A percentile compares a stretch with the other conserved stretches of the same genome.
Conservation (phyloP, 2,888 invertebrate species). For the Microctonus brassicae region DNA sequence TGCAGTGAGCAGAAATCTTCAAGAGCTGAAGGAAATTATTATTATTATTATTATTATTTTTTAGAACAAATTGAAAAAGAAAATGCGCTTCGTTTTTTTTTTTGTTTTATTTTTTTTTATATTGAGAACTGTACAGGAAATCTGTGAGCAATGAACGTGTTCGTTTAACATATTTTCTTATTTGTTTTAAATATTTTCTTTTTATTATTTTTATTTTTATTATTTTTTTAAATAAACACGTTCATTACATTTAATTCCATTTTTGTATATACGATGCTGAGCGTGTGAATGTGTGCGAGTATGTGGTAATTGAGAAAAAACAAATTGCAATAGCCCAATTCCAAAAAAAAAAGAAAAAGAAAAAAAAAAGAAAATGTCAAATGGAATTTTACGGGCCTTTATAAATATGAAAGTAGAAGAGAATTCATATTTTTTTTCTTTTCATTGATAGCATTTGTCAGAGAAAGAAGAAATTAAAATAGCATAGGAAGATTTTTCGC, state of each 20-base stretch:
- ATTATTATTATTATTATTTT: neutral
- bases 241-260: neutral
- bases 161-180: neutral
- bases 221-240: neutral
- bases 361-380: no score
- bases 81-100: neutral
- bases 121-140: neutral
- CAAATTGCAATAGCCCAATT: slow-evolving; percentile 48
- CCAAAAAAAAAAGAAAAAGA: no score
- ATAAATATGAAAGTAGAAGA: slow-evolving; percentile 1
- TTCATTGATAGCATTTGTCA: slow-evolving; percentile 3
- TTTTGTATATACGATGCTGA: neutral
- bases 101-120: neutral
- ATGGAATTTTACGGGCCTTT: slow-evolving; percentile 15
- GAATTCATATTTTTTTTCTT: slow-evolving; percentile 1
- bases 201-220: neutral
- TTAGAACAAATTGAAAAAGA: neutral
- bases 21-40: neutral
- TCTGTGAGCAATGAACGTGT: neutral
- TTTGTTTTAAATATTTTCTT: neutral
- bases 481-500: slow-evolving; percentile 40
- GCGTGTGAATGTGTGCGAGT: neutral
- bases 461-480: slow-evolving; percentile 6
- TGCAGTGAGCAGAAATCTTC: neutral
- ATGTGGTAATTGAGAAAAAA: slow-evolving; percentile 38